phyloP scores from a whole-genome alignment of 2,113 vertebrate genomes.

The Talpa occidentalis region DNA sequence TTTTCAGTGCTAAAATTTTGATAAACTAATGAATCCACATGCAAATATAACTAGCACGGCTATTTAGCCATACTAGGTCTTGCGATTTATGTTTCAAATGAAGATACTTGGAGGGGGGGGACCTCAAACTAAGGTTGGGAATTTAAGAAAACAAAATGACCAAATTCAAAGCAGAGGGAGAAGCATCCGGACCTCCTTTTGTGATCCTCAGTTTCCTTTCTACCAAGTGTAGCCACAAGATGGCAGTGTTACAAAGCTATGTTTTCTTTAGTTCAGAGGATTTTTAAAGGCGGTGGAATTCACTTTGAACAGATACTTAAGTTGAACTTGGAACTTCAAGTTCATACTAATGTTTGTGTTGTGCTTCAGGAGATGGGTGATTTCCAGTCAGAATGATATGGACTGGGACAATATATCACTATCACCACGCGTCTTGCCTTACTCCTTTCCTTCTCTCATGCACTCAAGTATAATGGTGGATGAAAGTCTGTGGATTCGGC shows the following conservation, averaged over 20 bases:
- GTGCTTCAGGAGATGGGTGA: neutral
- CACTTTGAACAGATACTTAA: constrained; percentile 15
- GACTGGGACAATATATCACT: neutral
- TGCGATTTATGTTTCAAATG: neutral
- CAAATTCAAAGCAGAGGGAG: neutral
- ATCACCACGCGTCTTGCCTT: neutral
- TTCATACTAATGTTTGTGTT: neutral
- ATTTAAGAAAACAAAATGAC: neutral
- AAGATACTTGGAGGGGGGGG: neutral
- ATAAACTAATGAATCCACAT: neutral
- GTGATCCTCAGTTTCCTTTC: neutral
- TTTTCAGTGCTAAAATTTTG: neutral
- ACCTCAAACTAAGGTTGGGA: neutral
- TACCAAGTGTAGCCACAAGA: constrained; percentile 53
- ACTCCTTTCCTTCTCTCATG: neutral
- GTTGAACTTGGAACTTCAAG: neutral
- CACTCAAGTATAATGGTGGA: neutral
- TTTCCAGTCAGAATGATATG: neutral
- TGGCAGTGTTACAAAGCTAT: constrained; percentile 56
- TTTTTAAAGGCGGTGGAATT: neutral
- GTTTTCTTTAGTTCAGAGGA: neutral
- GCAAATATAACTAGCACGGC: neutral
- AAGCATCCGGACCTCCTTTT: neutral
- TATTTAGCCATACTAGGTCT: neutral
- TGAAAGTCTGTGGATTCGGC: neutral